A percentile compares a stretch with the other conserved stretches of the same genome.
Conservation (phyloP, 2,113 vertebrate species). For the Microcebus jonahi region DNA sequence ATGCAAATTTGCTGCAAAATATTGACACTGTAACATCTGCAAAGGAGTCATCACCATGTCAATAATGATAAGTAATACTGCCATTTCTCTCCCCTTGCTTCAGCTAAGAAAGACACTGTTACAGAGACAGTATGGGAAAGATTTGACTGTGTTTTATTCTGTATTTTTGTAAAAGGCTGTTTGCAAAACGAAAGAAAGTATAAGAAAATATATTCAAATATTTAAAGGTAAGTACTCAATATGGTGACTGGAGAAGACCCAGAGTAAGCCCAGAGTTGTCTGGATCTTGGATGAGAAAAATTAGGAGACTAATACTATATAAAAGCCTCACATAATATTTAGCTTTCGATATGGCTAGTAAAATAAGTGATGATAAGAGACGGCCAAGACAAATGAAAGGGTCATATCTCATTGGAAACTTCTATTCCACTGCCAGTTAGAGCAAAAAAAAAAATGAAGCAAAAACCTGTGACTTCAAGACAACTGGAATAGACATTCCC, state of each 20-base stretch:
- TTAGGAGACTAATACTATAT: not conserved
- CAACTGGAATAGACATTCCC: not conserved
- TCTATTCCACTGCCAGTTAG: not conserved
- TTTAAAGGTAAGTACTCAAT: conserved; percentile 53
- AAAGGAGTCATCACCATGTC: conserved; percentile 59
- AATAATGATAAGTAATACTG: conserved; percentile 72
- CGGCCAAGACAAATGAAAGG: not conserved
- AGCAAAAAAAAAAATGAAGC: not conserved
- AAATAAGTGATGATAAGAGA: not conserved
- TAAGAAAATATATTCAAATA: conserved; percentile 42
- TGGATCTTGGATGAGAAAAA: not conserved
- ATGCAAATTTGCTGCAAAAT: conserved; percentile 75
- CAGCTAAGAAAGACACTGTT: conserved; percentile 46
- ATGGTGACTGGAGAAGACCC: not conserved
- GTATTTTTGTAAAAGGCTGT: not conserved
- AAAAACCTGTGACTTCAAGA: not conserved
- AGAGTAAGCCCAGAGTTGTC: not conserved
- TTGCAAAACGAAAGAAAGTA: conserved; percentile 60
- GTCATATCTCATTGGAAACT: not conserved
- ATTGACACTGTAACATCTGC: conserved; percentile 83
- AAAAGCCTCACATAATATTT: not conserved
- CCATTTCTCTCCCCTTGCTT: conserved; percentile 58
- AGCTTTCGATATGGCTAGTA: not conserved
- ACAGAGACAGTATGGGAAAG: not conserved
- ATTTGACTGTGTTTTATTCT: not conserved